A percentile compares a stretch with the other conserved stretches of the same genome.
Evolutionary conservation across 1,140 invertebrate species (phyloP).

Genomic region (Neodiprion fabricii): DNA sequence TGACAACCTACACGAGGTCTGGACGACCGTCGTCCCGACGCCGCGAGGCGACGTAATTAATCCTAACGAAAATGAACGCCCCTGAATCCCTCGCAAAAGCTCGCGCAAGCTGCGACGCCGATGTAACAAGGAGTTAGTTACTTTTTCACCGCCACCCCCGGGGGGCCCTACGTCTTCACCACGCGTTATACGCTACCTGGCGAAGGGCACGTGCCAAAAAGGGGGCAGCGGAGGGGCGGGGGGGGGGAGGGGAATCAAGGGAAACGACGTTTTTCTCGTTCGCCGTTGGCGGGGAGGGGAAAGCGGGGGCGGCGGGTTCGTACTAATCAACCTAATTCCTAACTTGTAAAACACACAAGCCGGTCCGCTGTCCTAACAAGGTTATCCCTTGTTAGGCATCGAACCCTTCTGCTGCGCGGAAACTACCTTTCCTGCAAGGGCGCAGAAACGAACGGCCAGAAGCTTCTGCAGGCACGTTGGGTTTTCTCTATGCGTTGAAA

Average conservation of each 20-base stretch:
- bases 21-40: background rate
- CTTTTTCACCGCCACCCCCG: constrained; percentile 31
- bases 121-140: constrained; percentile 29
- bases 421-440: background rate
- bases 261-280: constrained; percentile 29
- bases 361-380: constrained; percentile 53
- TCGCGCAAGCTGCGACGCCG: background rate
- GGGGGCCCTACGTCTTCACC: background rate
- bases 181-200: background rate
- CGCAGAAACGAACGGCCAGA: background rate
- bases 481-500: no score
- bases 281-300: constrained; percentile 27
- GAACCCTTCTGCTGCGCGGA: constrained; percentile 42
- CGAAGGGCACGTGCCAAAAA: background rate
- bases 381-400: constrained; percentile 62
- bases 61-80: constrained; percentile 1
- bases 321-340: constrained; percentile 63
- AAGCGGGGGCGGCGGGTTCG: constrained; percentile 33
- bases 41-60: background rate
- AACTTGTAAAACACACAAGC: constrained; percentile 64
- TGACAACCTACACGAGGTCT: background rate
- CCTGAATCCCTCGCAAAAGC: no score
- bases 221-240: background rate
- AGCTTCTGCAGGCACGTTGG: no score
- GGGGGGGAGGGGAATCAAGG: constrained; percentile 6